Conservation (phyloP, 2,113 vertebrate genomes). For the Poicephalus gulielmi region DNA sequence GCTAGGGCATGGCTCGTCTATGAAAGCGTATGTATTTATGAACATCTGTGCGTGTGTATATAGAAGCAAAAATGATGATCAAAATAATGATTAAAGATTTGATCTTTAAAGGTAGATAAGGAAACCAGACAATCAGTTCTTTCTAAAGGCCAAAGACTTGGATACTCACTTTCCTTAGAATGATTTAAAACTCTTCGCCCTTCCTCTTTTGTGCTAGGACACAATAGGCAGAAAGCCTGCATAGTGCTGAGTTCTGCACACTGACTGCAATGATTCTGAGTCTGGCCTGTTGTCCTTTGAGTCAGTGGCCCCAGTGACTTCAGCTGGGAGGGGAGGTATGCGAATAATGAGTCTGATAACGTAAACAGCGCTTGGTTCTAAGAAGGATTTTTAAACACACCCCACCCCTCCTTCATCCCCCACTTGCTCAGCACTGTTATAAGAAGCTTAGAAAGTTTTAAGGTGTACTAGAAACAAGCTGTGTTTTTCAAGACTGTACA, state of each 20-base stretch:
- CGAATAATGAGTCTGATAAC: not conserved
- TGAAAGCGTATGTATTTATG: accelerated
- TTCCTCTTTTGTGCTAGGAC: not conserved
- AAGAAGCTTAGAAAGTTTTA: not conserved
- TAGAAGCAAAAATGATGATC: not conserved
- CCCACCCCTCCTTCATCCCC: no score
- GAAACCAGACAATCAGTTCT: not conserved
- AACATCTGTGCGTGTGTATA: accelerated
- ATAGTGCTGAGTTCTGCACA: no score
- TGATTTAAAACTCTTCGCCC: not conserved
- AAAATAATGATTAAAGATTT: not conserved
- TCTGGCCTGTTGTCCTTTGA: not conserved
- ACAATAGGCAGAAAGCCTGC: not conserved
- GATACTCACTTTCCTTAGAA: not conserved
- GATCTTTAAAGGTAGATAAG: not conserved
- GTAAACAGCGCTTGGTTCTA: not conserved
- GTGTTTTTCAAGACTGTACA: not conserved
- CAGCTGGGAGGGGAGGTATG: not conserved
- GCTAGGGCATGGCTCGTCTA: accelerated
- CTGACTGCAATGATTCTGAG: not conserved
- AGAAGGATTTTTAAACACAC: not conserved
- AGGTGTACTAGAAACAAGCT: not conserved
- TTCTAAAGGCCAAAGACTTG: not conserved
- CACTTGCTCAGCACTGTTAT: not conserved
- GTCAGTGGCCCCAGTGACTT: not conserved